phyloP scores from a whole-genome alignment of 2,797 vertebrate species.

The Neoniphon sammara region DNA sequence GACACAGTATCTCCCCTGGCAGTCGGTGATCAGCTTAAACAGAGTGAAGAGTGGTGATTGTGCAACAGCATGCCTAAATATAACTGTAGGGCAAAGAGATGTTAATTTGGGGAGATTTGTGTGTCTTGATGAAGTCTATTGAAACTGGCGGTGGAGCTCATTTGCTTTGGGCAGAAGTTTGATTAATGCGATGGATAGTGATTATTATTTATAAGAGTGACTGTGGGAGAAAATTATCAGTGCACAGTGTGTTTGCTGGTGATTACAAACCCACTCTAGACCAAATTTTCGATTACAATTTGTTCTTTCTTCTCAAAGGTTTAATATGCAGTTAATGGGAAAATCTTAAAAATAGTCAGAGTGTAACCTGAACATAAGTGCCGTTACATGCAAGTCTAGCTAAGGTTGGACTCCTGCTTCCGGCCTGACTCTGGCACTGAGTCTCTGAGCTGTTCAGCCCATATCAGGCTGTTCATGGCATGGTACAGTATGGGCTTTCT shows the following conservation, averaged over 20 bases:
- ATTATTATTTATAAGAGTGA: no score
- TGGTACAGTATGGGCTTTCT: neutral
- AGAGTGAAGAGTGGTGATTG: conserved; percentile 37
- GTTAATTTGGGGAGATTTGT: neutral
- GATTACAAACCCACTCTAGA: neutral
- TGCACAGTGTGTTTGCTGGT: neutral
- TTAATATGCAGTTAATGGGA: neutral
- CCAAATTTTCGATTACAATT: neutral
- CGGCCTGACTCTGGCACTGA: neutral
- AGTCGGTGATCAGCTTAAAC: conserved; percentile 59
- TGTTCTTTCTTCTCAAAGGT: no score
- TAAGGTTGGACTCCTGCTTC: neutral
- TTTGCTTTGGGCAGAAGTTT: neutral
- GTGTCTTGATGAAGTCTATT: neutral
- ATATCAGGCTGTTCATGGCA: no score
- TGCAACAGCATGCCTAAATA: conserved; percentile 48
- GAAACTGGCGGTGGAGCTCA: neutral
- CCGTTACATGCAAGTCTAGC: neutral
- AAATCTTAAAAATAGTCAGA: neutral
- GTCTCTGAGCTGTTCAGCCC: no score
- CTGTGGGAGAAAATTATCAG: no score
- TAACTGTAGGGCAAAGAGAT: conserved; percentile 35
- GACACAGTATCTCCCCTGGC: conserved; percentile 16
- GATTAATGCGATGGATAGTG: neutral
- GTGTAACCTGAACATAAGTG: neutral